These are phyloP conservation scores for Hartigia nigra DNA, from an alignment of 2,888 invertebrate genomes.

Conservation along the genomic window DNA sequence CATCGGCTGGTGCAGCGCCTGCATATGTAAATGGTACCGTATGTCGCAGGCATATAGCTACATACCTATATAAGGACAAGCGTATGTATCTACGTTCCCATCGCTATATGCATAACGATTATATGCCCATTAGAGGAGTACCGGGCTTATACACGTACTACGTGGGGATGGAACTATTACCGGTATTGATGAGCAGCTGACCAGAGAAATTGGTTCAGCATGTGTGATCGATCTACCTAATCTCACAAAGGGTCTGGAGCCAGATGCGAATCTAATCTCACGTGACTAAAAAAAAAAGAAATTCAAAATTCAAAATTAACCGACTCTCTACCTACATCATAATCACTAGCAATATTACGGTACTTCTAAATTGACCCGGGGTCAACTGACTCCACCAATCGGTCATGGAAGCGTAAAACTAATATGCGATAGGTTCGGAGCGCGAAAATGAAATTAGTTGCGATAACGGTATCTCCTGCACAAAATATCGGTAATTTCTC, in stretches of 20 bases:
- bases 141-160: slow-evolving; percentile 36
- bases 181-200: slow-evolving; percentile 62
- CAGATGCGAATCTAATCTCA: slow-evolving; percentile 41
- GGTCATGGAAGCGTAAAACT: slow-evolving; percentile 17
- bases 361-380: no score
- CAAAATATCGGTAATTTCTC: background rate
- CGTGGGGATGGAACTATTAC: slow-evolving; percentile 44
- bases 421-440: slow-evolving; percentile 54
- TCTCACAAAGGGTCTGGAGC: slow-evolving; percentile 52
- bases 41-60: slow-evolving; percentile 33
- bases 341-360: background rate
- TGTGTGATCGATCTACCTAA: slow-evolving; percentile 61
- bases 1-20: slow-evolving; percentile 32
- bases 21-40: slow-evolving; percentile 50
- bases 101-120: slow-evolving; percentile 61
- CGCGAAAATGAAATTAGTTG: slow-evolving; percentile 18
- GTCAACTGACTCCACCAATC: background rate
- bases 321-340: background rate
- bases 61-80: slow-evolving; percentile 9
- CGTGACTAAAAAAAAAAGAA: background rate
- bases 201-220: slow-evolving; percentile 60
- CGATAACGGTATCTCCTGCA: background rate
- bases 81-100: background rate
- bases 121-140: slow-evolving; percentile 64
- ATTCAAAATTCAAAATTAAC: background rate